phyloP scores from a whole-genome alignment of 2,113 vertebrate species.

The Tychaedon coryphoeus region DNA sequence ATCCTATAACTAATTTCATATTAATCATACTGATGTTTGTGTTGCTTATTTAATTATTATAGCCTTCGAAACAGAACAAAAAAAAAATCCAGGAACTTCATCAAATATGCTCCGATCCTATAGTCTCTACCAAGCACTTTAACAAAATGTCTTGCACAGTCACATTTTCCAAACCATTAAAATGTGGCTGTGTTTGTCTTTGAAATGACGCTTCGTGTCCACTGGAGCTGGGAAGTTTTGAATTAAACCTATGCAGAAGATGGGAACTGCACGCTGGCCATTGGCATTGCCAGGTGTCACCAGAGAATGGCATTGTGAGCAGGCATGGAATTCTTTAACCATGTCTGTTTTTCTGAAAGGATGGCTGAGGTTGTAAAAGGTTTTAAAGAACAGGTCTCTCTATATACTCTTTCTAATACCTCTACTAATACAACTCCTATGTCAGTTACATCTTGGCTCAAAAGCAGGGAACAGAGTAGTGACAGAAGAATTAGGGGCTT shows the following conservation, averaged over 20 bases:
- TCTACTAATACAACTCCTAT: background rate
- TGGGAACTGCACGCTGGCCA: rapidly evolving
- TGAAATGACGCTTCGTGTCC: background rate
- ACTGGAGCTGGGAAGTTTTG: background rate
- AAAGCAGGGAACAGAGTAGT: background rate
- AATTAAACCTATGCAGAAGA: background rate
- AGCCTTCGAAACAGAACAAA: background rate
- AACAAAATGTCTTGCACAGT: background rate
- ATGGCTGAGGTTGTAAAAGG: background rate
- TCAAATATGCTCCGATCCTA: background rate
- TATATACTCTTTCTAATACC: background rate
- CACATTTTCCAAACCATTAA: background rate
- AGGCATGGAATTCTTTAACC: background rate
- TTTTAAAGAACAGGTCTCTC: background rate
- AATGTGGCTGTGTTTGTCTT: background rate
- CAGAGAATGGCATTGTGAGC: background rate
- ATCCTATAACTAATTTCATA: background rate
- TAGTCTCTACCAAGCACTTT: background rate
- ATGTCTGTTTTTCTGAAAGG: background rate
- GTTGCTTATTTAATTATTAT: background rate
- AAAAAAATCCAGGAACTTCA: background rate
- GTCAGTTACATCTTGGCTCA: background rate
- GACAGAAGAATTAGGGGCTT: background rate
- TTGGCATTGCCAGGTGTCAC: rapidly evolving
- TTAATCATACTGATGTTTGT: background rate